A percentile compares a stretch with the other conserved stretches of the same genome.
Evolutionary conservation across 30 jellyfish, hydroid and myxozoan species (phyloP).

Genomic region (Hydractinia symbiolongicarpus): DNA sequence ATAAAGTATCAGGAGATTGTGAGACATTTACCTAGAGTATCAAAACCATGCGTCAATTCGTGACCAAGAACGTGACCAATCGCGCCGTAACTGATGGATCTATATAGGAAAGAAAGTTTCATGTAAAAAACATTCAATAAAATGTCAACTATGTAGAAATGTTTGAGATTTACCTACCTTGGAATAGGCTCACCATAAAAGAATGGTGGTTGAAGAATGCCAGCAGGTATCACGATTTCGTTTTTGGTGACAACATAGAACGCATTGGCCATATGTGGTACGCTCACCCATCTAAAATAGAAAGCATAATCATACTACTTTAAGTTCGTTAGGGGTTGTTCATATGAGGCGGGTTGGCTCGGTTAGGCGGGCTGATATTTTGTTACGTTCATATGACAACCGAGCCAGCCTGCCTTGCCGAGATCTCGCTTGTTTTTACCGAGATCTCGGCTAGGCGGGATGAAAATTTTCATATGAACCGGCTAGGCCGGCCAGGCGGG

Average conservation of each 20-base stretch:
- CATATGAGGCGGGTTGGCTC: too few relatives aligned
- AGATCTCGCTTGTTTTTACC: too few relatives aligned
- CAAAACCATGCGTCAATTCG: slow-evolving; percentile 96
- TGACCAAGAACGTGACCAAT: slow-evolving; percentile 97
- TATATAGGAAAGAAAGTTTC: background rate
- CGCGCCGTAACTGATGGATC: slow-evolving; percentile 97
- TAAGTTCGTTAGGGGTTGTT: too few relatives aligned
- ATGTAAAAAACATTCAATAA: background rate
- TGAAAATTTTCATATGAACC: too few relatives aligned
- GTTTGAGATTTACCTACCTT: slow-evolving; percentile 42
- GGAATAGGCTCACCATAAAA: slow-evolving; percentile 95
- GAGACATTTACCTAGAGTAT: slow-evolving; percentile 65
- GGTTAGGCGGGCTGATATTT: too few relatives aligned
- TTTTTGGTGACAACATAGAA: slow-evolving; percentile 93
- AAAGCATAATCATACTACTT: background rate
- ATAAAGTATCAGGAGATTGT: background rate
- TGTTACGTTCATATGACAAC: too few relatives aligned
- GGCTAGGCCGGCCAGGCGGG: too few relatives aligned
- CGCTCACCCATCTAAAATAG: slow-evolving; percentile 93
- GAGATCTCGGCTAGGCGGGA: too few relatives aligned
- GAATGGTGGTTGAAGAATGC: slow-evolving; percentile 94
- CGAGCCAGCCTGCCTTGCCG: too few relatives aligned
- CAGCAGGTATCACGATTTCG: slow-evolving; percentile 98
- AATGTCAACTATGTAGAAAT: background rate
- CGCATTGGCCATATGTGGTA: slow-evolving; percentile 99